These are phyloP conservation scores for Sebastes flavidus DNA, from an alignment of 2,797 vertebrate genomes.

Conservation along the genomic window DNA sequence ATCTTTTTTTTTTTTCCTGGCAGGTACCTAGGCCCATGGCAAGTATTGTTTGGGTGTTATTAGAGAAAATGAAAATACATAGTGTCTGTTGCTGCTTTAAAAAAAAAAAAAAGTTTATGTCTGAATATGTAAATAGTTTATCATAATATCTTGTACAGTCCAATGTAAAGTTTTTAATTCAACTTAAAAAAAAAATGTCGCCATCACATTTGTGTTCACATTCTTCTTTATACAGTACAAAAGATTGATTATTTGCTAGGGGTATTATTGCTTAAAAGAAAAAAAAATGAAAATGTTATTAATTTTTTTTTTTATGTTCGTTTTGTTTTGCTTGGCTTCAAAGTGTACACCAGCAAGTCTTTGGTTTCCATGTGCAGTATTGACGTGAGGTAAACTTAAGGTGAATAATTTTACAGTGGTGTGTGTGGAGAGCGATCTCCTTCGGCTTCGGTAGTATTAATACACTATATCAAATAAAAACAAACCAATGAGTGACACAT, in stretches of 20 bases:
- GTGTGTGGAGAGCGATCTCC: constrained; percentile 91
- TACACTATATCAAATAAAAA: constrained; percentile 85
- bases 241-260: constrained; percentile 91
- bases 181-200: constrained; percentile 92
- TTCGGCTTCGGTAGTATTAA: constrained; percentile 91
- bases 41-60: constrained; percentile 95
- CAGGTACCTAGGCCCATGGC: constrained; percentile 94
- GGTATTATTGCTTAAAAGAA: constrained; percentile 86
- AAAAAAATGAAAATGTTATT: constrained; percentile 80
- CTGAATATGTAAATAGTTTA: constrained; percentile 99
- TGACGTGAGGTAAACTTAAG: constrained; percentile 98
- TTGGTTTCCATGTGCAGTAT: constrained; percentile 99
- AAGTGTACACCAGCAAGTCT: constrained; percentile 94
- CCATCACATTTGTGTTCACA: constrained; percentile 96
- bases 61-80: constrained; percentile 91
- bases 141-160: constrained; percentile 99
- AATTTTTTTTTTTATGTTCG: constrained; percentile 69
- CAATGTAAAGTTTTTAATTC: constrained; percentile 99
- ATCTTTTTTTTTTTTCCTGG: constrained; percentile 76
- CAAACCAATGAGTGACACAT: constrained; percentile 86
- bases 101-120: constrained; percentile 94
- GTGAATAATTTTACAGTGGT: constrained; percentile 93
- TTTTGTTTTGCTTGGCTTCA: constrained; percentile 90
- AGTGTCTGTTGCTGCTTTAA: constrained; percentile 99
- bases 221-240: constrained; percentile 94